Base-by-base conservation (phyloP, 2,797 vertebrate genomes). In the Chelidonichthys spinosus region DNA sequence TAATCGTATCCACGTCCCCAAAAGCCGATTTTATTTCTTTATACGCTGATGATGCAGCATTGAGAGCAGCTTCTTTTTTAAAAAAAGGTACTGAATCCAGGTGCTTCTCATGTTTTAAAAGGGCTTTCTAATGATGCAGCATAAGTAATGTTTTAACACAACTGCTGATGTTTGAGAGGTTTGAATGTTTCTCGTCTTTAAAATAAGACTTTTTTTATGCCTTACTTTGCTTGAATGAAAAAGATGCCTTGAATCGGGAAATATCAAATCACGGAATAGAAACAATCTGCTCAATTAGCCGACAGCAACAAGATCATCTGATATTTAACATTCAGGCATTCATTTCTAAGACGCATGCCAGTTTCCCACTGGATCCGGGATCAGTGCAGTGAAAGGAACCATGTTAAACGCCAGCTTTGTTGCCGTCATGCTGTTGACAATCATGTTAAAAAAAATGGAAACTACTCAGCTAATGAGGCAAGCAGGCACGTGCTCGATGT, bases 371-470 rank as follows among this genome's bases (percentile, higher is more conserved):
- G 37, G 6, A 43, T 25, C 9, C 9, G 43, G 35, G 11, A 39
- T 69, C 8, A 25, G 8, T 8, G 6, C 7, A 60, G 42, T 36
- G 59, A 65, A 17, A 18, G 5, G 2, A 63, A n/a, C 18, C 18
- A 13, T 11, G 1, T 53, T 40, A 36, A 33, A 32, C 32, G 42
- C 2, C 25, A 32, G 35, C 72, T 14, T 55, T 49, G 35, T 15
- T 56, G 35, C 17, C 25, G 37, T 60, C 5, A 65, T 63, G 15
- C 35, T 49, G 4, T 0, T 42, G 13, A 61, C n/a, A 40, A 18
- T 58, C 6, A 11, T 37, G 39, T 72, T 4, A 10, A 17, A 61
- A 3, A 66, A 68, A 67, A 55, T n/a, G 32, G 39, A 83, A 79
- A 50, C 42, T 2, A 5, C 25, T 55, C 8, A 56, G 67, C 7